A percentile compares a stretch with the other conserved stretches of the same genome.
phyloP scores from a whole-genome alignment of 2,888 invertebrate genomes.

The Empis stercorea region DNA sequence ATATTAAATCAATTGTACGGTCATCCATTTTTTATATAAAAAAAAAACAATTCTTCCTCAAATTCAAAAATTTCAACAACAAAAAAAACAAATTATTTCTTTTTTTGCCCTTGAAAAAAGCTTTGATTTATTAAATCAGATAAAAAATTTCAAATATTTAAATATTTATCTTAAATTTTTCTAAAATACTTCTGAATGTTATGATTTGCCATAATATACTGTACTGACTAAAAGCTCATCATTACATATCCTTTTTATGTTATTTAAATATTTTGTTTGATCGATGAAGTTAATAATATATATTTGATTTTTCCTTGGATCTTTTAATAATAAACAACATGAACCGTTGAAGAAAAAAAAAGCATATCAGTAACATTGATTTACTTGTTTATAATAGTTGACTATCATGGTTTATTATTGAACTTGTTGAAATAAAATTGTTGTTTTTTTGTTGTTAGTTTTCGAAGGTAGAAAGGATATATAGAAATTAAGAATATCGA shows the following conservation, averaged over 20 bases:
- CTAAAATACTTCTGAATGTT: background rate
- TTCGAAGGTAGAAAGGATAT: background rate
- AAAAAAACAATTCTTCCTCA: background rate
- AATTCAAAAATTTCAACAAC: no score
- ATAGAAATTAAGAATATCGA: background rate
- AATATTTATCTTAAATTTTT: background rate
- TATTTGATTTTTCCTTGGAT: background rate
- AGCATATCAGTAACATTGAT: background rate
- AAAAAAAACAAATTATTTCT: background rate
- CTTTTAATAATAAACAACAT: background rate
- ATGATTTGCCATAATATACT: background rate
- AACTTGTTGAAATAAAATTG: no score
- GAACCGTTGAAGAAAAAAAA: background rate
- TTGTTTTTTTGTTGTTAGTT: no score
- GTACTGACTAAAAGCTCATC: background rate
- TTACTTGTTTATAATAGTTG: background rate
- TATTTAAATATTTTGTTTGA: background rate
- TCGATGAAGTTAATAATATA: background rate
- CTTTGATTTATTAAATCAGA: background rate
- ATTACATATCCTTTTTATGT: no score
- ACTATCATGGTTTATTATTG: no score
- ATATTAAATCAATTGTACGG: slow-evolving; percentile 78
- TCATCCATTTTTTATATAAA: slow-evolving; percentile 78
- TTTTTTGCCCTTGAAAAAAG: background rate
- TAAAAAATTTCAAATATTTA: background rate